Percentiles rank a stretch among this genome's conserved stretches.
Conservation (phyloP, 2,888 invertebrate species). For the Vesta saturnalis region DNA sequence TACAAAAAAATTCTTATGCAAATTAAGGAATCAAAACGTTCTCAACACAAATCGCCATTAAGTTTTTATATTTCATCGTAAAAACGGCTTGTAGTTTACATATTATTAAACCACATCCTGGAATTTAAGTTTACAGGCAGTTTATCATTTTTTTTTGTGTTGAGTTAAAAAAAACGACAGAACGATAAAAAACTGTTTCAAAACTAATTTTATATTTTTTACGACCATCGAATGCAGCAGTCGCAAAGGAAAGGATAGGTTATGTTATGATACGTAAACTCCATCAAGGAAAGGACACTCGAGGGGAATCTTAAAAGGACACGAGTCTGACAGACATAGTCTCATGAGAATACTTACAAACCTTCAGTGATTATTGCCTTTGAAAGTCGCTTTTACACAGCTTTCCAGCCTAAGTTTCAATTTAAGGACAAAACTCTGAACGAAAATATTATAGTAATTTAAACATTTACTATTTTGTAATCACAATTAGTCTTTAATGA, state of each 20-base stretch:
- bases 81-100: background rate
- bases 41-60: background rate
- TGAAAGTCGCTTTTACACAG: conserved; percentile 27
- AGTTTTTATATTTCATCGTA: background rate
- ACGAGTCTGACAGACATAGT: conserved; percentile 25
- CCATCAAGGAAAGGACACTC: conserved; percentile 28
- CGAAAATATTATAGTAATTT: no score
- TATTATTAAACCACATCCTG: conserved; percentile 8
- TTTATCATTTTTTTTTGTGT: background rate
- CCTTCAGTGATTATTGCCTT: conserved; percentile 31
- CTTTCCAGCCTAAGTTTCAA: conserved; percentile 5
- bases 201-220: conserved; percentile 28
- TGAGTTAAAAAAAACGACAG: conserved; percentile 14
- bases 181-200: conserved; percentile 25
- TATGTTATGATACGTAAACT: conserved; percentile 33
- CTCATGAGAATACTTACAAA: conserved; percentile 28
- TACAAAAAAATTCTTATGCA: background rate
- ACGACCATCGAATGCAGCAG: conserved; percentile 20
- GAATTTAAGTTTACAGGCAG: conserved; percentile 10
- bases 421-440: background rate
- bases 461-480: no score
- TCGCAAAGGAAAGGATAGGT: conserved; percentile 25
- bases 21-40: background rate
- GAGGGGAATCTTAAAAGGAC: conserved; percentile 34
- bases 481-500: background rate